phyloP scores from a whole-genome alignment of 2,888 invertebrate genomes.

The Drosophila lutescens region DNA sequence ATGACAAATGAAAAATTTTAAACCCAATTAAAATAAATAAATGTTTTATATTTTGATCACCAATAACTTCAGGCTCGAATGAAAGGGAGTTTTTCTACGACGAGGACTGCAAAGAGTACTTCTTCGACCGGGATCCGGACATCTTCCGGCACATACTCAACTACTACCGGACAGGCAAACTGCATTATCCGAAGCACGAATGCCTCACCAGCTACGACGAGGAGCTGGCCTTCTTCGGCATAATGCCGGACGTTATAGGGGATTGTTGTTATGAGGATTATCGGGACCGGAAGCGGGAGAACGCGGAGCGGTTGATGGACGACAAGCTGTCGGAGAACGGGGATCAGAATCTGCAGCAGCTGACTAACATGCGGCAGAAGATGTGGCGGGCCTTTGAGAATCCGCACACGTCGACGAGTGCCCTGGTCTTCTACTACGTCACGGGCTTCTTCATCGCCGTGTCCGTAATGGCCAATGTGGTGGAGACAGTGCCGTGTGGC shows the following conservation, averaged over 20 bases:
- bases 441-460: constrained; percentile 99
- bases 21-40: too few species aligned
- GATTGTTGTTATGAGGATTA: constrained; percentile 99
- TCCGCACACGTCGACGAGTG: constrained; percentile 99
- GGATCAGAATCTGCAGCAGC: constrained; percentile 94
- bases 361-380: constrained; percentile 95
- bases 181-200: constrained; percentile 99
- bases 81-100: constrained; percentile 99
- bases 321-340: constrained; percentile 97
- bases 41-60: too few species aligned
- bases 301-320: constrained; percentile 98
- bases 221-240: constrained; percentile 99
- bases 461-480: constrained; percentile 99
- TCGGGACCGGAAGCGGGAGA: constrained; percentile 98
- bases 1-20: too few species aligned
- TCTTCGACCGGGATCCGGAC: constrained; percentile 99
- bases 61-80: constrained; percentile 91
- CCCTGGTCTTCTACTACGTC: constrained; percentile 99
- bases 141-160: constrained; percentile 99
- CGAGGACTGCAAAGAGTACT: constrained; percentile 98
- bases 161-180: constrained; percentile 99
- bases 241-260: constrained; percentile 96
- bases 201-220: constrained; percentile 99
- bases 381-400: constrained; percentile 99
- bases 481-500: constrained; percentile 89